phyloP scores from a whole-genome alignment of 2,888 invertebrate species.

The Linyphia triangularis region DNA sequence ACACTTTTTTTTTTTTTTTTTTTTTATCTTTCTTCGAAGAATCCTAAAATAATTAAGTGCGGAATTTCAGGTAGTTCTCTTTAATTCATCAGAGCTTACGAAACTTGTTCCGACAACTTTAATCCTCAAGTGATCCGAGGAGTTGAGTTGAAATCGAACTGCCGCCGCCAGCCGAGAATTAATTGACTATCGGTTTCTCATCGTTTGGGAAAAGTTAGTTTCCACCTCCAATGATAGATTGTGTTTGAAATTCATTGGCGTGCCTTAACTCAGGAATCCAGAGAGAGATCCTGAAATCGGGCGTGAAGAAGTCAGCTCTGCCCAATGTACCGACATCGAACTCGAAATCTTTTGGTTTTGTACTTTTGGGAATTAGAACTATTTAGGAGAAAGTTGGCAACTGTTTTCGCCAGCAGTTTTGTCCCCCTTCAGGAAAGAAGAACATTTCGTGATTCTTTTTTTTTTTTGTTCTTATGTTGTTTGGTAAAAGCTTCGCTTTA shows the following conservation, averaged over 20 bases:
- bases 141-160: background rate
- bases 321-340: constrained; percentile 1
- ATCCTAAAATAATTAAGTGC: constrained; percentile 15
- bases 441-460: no score
- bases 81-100: background rate
- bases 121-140: background rate
- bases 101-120: no score
- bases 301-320: constrained; percentile 2
- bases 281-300: constrained; percentile 11
- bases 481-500: background rate
- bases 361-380: constrained; percentile 53
- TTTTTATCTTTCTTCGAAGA: background rate
- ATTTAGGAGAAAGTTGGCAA: constrained; percentile 26
- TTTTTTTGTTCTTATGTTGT: background rate
- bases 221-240: constrained; percentile 33
- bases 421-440: background rate
- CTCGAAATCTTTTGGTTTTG: background rate
- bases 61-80: background rate
- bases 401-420: background rate
- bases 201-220: constrained; percentile 17
- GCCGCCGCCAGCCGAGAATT: constrained; percentile 14
- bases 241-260: background rate
- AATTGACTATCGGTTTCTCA: constrained; percentile 63
- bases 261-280: constrained; percentile 6
- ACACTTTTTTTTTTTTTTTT: no score